Evolutionary conservation across 2,888 invertebrate genomes (phyloP), one percentile per base, ranked within the genome.

Genomic region (Halocaridina rubra): DNA sequence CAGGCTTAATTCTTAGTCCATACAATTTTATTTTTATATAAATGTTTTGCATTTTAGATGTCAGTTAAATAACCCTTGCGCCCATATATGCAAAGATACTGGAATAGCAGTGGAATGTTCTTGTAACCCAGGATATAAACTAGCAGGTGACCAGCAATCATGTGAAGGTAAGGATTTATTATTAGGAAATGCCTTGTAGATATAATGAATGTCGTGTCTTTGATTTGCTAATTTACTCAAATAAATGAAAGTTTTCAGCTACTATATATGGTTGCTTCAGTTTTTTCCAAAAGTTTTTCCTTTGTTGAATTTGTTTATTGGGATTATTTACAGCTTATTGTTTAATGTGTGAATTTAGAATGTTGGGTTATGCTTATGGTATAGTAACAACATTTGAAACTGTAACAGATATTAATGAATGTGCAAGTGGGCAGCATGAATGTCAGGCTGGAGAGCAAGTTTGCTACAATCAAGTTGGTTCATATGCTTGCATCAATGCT

Each of bases 401-500:
- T 78, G 32, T 53, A 53, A 53, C 90, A 96, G 96, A 96, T 91
- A 93, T 96, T 89, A 94, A 96, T 90, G 96, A 96, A 90, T 96
- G 96, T 89, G 91, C 92, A 0, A 91, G 92, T 61, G 93, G 93
- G 33, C 91, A 92, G 78, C 92, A 94, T 80, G 91, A 92, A 46
- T 94, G 94, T 89, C 89, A 89, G 22, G 90, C 89, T 3, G 90
- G 91, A 7, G 91, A 92, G 88, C 90, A 90, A 82, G 89, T 89
- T 3, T 92, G 92, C 89, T 89, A 91, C 64, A 92, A 92, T 89
- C 90, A 91, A 30, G 90, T 90, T 2, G 92, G 92, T 13, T 90
- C 91, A 19, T 92, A 91, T 89, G 89, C 90, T 67, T 92, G 92
- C 87, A 91, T 90, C 78, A 89, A 89, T 61, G 64, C 84, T n/a